A percentile compares a stretch with the other conserved stretches of the same genome.
These are phyloP conservation scores for Lasioglossum calceatum DNA, from an alignment of 2,888 invertebrate genomes.

Conservation along the genomic window DNA sequence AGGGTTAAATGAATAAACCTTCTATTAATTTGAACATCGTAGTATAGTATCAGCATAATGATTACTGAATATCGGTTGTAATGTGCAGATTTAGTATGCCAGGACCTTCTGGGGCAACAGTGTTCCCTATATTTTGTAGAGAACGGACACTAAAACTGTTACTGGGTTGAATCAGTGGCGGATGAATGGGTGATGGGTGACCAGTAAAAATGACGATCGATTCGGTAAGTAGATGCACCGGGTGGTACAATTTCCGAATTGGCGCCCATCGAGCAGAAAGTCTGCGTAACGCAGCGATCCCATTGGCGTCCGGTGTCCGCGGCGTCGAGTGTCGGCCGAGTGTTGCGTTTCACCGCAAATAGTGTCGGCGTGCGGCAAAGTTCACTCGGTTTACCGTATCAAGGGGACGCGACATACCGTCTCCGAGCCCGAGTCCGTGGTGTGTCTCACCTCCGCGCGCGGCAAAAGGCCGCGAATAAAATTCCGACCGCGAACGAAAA, in stretches of 20 bases:
- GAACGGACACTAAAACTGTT: too few relatives aligned
- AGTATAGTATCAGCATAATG: too few relatives aligned
- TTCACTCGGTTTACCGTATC: conserved; percentile 42
- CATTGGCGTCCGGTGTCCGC: conserved; percentile 2
- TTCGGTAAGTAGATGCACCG: not conserved
- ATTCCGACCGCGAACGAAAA: conserved; percentile 67
- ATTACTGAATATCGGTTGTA: too few relatives aligned
- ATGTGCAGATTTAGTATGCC: too few relatives aligned
- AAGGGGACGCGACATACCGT: conserved; percentile 58
- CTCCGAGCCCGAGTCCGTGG: conserved; percentile 30
- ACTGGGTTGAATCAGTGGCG: too few relatives aligned
- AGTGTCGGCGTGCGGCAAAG: conserved; percentile 31
- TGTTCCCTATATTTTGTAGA: too few relatives aligned
- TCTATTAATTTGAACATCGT: too few relatives aligned
- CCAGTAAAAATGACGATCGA: too few relatives aligned
- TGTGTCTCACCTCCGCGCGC: conserved; percentile 40
- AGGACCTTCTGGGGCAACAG: too few relatives aligned
- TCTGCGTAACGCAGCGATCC: not conserved
- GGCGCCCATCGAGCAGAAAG: not conserved
- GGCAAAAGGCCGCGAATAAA: conserved; percentile 61
- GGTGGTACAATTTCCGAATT: not conserved
- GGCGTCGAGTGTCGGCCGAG: conserved; percentile 13
- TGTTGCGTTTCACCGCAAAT: conserved; percentile 48
- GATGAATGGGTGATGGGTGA: too few relatives aligned
- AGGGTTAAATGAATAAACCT: too few relatives aligned